Conservation (phyloP, 1,140 invertebrate genomes). For the Copidosoma floridanum region DNA sequence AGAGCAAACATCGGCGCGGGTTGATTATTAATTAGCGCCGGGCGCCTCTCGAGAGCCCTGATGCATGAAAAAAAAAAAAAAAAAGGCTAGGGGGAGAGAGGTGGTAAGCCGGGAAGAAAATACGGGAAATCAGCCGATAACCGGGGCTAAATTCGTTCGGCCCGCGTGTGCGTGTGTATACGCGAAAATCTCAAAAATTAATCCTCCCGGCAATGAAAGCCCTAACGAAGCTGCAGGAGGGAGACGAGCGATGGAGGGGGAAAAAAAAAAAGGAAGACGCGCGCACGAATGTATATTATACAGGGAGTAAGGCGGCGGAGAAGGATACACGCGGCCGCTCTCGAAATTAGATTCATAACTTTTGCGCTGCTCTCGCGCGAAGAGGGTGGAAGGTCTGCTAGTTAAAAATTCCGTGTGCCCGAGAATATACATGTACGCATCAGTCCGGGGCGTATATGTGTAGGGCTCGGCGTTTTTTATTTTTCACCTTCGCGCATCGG, state of each 20-base stretch:
- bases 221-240: constrained; percentile 43
- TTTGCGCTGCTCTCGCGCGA: constrained; percentile 47
- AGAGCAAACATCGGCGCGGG: no score
- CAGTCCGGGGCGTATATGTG: no score
- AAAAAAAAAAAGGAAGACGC: constrained; percentile 18
- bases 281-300: constrained; percentile 28
- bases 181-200: constrained; percentile 40
- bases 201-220: constrained; percentile 42
- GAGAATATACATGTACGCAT: no score
- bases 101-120: neutral
- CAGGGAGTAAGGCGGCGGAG: constrained; percentile 18
- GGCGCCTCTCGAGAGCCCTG: neutral
- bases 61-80: constrained; percentile 1
- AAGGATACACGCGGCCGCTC: constrained; percentile 35
- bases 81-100: neutral
- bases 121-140: neutral
- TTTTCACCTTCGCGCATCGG: constrained; percentile 22
- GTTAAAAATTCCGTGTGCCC: constrained; percentile 54
- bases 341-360: constrained; percentile 57
- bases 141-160: neutral
- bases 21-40: constrained; percentile 12
- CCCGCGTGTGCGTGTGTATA: neutral
- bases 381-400: constrained; percentile 42
- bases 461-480: constrained; percentile 12
- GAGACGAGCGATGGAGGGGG: neutral